Conservation (phyloP, 1,140 invertebrate genomes). For the Ceratoteleas bidentatus region DNA sequence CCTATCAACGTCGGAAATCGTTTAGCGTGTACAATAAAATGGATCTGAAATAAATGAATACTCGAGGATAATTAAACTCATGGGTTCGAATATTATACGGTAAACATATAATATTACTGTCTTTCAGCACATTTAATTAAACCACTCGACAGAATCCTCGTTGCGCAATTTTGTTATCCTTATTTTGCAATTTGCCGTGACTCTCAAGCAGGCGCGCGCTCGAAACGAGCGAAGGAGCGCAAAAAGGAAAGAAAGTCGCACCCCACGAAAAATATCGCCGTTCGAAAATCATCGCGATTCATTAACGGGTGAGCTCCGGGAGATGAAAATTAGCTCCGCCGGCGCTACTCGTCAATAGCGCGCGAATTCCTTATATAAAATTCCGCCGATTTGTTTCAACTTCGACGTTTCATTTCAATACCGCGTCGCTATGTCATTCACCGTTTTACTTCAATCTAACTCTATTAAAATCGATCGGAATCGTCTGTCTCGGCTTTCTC, state of each 20-base stretch:
- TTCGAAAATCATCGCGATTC: constrained; percentile 35
- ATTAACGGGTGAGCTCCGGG: constrained; percentile 25
- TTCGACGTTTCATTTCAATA: constrained; percentile 50
- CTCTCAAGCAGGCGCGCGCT: constrained; percentile 2
- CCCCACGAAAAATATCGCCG: constrained; percentile 17
- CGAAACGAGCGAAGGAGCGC: no score
- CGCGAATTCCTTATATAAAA: constrained; percentile 49
- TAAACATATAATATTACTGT: constrained; percentile 4
- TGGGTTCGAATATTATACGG: neutral
- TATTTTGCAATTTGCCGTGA: constrained; percentile 8
- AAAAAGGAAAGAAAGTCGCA: constrained; percentile 1
- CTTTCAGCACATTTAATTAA: constrained; percentile 10
- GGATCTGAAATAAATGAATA: neutral
- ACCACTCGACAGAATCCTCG: neutral
- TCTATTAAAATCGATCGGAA: constrained; percentile 54
- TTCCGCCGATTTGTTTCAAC: constrained; percentile 46
- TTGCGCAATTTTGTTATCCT: neutral
- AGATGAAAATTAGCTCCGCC: constrained; percentile 48
- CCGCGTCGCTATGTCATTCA: constrained; percentile 11
- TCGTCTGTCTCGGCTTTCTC: constrained; percentile 32
- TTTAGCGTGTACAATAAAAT: neutral
- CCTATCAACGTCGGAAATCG: neutral
- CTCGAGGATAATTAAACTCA: constrained; percentile 16
- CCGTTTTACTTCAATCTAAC: constrained; percentile 48
- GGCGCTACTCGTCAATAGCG: constrained; percentile 28